Evolutionary conservation across 2,113 vertebrate genomes (phyloP), one percentile per base, ranked within the genome.

Genomic region (Pyxicephalus adspersus): DNA sequence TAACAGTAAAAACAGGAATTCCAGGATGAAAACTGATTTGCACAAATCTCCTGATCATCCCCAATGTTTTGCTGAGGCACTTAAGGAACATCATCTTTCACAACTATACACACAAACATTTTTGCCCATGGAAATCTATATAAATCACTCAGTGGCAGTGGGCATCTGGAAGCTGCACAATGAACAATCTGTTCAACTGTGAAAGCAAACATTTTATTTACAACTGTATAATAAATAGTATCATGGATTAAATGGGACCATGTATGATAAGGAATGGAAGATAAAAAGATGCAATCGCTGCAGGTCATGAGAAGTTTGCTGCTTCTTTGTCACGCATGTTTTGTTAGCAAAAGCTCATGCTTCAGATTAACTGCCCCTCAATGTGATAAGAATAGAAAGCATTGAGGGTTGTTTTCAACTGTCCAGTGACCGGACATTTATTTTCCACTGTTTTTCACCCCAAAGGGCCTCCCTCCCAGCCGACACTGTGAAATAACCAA

Each of bases 281-380:
- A 57, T 11, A 22, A 78, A 38, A 78, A 19, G 29, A 58, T 50
- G 45, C 51, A 68, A 55, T 68, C 51, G 20, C 64, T 45, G 18
- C 54, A 58, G 64, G 75, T 65, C 75, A 77, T 74, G 71, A 74
- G 71, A 74, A 60, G 54, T 38, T 34, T 34, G 54, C 71, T n/a
- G 18, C 7, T 22, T 28, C 58, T 38, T 74, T 55, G 29, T 22
- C 58, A 38, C 15, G 31, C 20, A 9, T 66, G n/a, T 66, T 17
- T 13, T n/a, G 50, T 13, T 50, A 54, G 50, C 4, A 31, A 64
- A 64, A 54, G n/a, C 63, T 66, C 76, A 54, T 34, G 50, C 31
- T 64, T 55, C 50, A 55, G 63, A 77, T 65, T 31, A 64, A 66
- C 20, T 55, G 61, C 63, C 5, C 31, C 51, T 54, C 20, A 64